These are phyloP conservation scores for Carabus problematicus DNA, from an alignment of 2,888 invertebrate species.

Conservation along the genomic window DNA sequence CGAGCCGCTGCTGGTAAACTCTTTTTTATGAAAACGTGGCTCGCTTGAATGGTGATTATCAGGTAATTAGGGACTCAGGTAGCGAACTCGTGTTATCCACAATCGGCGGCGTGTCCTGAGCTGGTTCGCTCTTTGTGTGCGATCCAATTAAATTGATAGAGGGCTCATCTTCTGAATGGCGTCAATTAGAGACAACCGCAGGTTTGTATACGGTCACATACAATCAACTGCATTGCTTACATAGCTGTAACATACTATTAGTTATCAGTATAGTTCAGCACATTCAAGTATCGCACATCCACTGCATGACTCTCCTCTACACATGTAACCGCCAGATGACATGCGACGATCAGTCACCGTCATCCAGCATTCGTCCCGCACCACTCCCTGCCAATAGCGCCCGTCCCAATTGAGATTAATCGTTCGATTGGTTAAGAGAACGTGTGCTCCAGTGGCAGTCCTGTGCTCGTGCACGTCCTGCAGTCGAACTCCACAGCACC, in stretches of 20 bases:
- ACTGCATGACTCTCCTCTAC: constrained; percentile 6
- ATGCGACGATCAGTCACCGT: constrained; percentile 37
- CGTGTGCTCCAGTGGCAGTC: too few species aligned
- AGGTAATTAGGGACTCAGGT: constrained; percentile 33
- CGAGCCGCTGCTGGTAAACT: neutral
- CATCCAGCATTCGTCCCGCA: neutral
- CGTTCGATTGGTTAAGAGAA: constrained; percentile 12
- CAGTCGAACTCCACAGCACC: too few species aligned
- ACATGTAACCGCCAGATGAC: constrained; percentile 40
- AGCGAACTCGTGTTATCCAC: constrained; percentile 50
- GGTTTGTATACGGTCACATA: too few species aligned
- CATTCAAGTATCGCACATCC: neutral
- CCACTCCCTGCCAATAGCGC: neutral
- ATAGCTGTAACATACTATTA: too few species aligned
- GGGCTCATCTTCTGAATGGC: constrained; percentile 56
- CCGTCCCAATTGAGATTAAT: constrained; percentile 12
- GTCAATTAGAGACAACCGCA: constrained; percentile 53
- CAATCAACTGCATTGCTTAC: too few species aligned
- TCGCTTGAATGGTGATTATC: constrained; percentile 18
- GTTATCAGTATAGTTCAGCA: too few species aligned
- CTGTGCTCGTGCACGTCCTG: too few species aligned
- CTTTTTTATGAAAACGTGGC: constrained; percentile 19
- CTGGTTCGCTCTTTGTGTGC: constrained; percentile 54
- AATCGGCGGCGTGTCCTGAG: constrained; percentile 47
- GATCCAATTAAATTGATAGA: constrained; percentile 59